These are phyloP conservation scores for Patagioenas fasciata DNA, from an alignment of 2,113 vertebrate genomes.

Conservation along the genomic window DNA sequence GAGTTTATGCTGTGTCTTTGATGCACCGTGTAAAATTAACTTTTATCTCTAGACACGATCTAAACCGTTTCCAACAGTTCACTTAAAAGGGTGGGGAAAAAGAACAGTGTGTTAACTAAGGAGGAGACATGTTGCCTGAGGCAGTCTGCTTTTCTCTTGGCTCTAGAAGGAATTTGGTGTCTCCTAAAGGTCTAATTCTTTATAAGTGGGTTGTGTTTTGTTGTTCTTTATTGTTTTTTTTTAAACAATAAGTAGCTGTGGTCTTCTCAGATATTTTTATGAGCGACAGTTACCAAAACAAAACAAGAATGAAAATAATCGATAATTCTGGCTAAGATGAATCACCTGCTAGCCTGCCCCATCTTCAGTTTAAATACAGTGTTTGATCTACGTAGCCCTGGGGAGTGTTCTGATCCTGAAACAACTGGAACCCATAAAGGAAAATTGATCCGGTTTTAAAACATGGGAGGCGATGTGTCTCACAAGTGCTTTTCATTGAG, in stretches of 20 bases:
- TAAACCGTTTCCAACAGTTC: conserved; percentile 51
- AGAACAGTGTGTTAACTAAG: conserved; percentile 55
- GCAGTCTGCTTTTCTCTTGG: conserved; percentile 35
- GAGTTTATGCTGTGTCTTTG: neutral
- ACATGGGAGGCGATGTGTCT: neutral
- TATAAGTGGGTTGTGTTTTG: neutral
- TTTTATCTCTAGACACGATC: conserved; percentile 62
- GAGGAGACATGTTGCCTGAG: conserved; percentile 54
- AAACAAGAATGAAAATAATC: neutral
- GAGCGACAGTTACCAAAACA: conserved; percentile 35
- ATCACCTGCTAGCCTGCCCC: conserved; percentile 12
- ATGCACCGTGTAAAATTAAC: conserved; percentile 55
- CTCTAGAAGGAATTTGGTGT: conserved; percentile 13
- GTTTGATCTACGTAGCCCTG: conserved; percentile 51
- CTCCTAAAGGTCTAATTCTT: conserved; percentile 43
- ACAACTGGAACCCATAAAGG: conserved; percentile 63
- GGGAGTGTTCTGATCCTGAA: conserved; percentile 47
- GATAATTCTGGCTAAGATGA: conserved; percentile 25
- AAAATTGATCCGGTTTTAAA: conserved; percentile 54
- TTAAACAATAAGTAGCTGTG: neutral
- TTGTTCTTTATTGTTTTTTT: neutral
- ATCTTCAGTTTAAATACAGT: conserved; percentile 2
- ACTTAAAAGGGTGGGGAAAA: conserved; percentile 49
- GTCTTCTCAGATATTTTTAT: conserved; percentile 7
- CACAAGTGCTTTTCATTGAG: conserved; percentile 35